These are phyloP conservation scores for Nibea coibor DNA, from an alignment of 2,113 vertebrate genomes.

Conservation along the genomic window DNA sequence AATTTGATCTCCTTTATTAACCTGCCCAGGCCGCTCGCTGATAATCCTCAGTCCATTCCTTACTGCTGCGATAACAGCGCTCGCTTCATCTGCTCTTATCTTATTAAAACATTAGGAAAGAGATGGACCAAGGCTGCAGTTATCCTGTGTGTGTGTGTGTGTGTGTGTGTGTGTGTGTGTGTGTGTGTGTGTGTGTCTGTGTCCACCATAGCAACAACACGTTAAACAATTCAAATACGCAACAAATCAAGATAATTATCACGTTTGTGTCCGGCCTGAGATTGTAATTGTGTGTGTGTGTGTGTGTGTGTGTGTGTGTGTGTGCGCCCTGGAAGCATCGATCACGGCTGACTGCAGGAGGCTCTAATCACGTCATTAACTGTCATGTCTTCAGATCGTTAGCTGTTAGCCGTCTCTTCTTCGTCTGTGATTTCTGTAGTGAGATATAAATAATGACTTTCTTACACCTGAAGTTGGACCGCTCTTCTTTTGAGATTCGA, in stretches of 20 bases:
- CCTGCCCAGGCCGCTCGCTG: not conserved
- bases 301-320: not conserved
- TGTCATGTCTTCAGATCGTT: not conserved
- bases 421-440: too few relatives aligned
- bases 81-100: constrained; percentile 8
- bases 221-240: too few relatives aligned
- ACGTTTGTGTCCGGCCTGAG: too few relatives aligned
- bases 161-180: constrained; percentile 3
- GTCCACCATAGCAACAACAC: not conserved
- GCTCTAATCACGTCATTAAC: constrained; percentile 45
- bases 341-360: constrained; percentile 18
- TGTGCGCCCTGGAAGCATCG: constrained; percentile 25
- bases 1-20: constrained; percentile 37
- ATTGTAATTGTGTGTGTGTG: too few relatives aligned
- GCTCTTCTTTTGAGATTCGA: too few relatives aligned
- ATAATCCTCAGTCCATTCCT: constrained; percentile 14
- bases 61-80: constrained; percentile 2
- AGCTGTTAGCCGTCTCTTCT: too few relatives aligned
- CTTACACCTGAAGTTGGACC: too few relatives aligned
- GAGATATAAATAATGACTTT: too few relatives aligned
- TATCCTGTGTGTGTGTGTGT: constrained; percentile 6
- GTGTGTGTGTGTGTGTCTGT: not conserved
- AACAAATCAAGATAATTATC: too few relatives aligned
- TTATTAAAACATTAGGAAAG: not conserved
- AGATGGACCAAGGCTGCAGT: not conserved